Percentiles rank a stretch among this genome's conserved stretches.
Evolutionary conservation across 2,888 invertebrate genomes (phyloP).

Genomic region (Elegia similella): DNA sequence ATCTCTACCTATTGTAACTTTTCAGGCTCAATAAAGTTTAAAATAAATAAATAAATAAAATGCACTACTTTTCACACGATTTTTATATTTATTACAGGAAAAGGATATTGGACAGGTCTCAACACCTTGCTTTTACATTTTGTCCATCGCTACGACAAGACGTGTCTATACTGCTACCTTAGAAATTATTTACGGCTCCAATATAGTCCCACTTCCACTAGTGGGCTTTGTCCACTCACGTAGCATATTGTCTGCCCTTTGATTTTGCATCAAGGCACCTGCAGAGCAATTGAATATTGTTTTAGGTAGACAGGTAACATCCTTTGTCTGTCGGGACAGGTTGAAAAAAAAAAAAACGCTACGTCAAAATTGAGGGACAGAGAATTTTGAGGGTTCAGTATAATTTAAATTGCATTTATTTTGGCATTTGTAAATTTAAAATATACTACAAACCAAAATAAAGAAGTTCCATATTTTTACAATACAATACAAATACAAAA

Average conservation of each 20-base stretch:
- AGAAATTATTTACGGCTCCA: constrained; percentile 55
- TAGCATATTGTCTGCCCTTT: constrained; percentile 47
- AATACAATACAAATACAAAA: too few relatives aligned
- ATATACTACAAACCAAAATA: too few relatives aligned
- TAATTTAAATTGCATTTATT: not conserved
- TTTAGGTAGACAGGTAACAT: constrained; percentile 65
- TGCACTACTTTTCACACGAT: not conserved
- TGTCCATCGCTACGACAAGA: constrained; percentile 44
- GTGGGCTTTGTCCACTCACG: constrained; percentile 62
- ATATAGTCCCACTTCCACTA: constrained; percentile 46
- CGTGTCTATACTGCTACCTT: constrained; percentile 64
- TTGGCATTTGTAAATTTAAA: too few relatives aligned
- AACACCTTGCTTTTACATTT: constrained; percentile 20
- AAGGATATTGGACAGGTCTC: not conserved
- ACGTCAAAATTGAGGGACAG: constrained; percentile 13
- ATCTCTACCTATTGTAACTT: too few relatives aligned
- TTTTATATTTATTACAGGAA: not conserved
- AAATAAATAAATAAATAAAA: not conserved
- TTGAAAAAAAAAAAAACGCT: constrained; percentile 29
- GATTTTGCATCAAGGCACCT: constrained; percentile 59
- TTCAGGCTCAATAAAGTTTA: not conserved
- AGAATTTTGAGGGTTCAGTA: constrained; percentile 7
- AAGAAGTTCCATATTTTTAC: too few relatives aligned
- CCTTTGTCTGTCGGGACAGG: constrained; percentile 47
- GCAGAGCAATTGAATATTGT: constrained; percentile 73